Evolutionary conservation across 2,113 vertebrate genomes (phyloP).

Genomic region (Phrynosoma platyrhinos): DNA sequence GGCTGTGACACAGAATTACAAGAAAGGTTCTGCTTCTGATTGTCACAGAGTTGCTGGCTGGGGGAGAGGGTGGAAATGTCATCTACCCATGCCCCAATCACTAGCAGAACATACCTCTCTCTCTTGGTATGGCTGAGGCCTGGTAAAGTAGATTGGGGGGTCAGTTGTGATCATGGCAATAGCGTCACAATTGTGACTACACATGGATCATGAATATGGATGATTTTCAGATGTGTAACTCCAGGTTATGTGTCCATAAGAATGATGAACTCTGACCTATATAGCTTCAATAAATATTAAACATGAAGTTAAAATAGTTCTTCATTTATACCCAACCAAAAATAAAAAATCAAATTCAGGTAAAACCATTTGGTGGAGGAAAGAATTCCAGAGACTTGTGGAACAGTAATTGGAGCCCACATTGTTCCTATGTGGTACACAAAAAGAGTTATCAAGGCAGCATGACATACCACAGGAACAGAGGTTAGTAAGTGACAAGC

Average conservation of each 20-base stretch:
- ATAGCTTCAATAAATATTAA: not conserved
- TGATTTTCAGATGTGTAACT: not conserved
- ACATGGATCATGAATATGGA: no score
- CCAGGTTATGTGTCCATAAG: not conserved
- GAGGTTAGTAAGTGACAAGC: conserved; percentile 16
- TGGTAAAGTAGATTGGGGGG: no score
- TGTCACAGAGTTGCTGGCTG: no score
- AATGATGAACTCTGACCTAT: not conserved
- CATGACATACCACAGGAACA: not conserved
- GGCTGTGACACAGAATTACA: no score
- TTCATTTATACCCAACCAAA: not conserved
- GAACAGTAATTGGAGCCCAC: not conserved
- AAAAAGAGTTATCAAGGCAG: not conserved
- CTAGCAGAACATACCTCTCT: no score
- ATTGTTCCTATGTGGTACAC: not conserved
- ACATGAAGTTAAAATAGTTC: not conserved
- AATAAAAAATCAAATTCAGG: not conserved
- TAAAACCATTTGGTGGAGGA: not conserved
- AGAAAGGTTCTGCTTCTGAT: no score
- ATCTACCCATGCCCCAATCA: no score
- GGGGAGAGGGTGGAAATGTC: no score
- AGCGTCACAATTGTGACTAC: no score
- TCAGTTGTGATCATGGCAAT: no score
- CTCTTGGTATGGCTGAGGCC: no score
- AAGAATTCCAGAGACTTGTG: not conserved